These are phyloP conservation scores for Lepisosteus osseus DNA, from an alignment of 2,113 vertebrate species.

Conservation along the genomic window DNA sequence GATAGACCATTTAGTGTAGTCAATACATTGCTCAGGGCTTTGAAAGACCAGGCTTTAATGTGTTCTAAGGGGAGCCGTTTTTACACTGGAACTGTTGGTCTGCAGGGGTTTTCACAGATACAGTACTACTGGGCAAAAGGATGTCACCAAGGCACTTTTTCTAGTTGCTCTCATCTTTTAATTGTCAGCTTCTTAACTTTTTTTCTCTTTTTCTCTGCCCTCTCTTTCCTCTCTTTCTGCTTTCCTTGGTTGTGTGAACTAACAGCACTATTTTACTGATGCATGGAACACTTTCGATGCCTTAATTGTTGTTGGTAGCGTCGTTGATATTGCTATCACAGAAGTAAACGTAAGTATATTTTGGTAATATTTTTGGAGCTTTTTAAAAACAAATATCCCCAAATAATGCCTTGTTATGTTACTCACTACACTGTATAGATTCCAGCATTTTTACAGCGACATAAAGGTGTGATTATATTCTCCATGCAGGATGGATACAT, in stretches of 20 bases:
- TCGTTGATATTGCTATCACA: constrained; percentile 99
- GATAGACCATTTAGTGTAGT: too few relatives aligned
- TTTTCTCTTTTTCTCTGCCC: constrained; percentile 40
- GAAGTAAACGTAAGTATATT: constrained; percentile 97
- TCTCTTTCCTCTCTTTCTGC: constrained; percentile 46
- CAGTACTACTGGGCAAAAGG: not conserved
- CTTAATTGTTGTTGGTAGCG: constrained; percentile 99
- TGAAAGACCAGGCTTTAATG: too few relatives aligned
- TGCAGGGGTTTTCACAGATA: not conserved
- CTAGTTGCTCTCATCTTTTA: constrained; percentile 5
- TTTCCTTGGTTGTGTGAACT: constrained; percentile 75
- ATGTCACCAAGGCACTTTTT: not conserved
- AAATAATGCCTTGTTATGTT: too few relatives aligned
- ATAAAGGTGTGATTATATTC: too few relatives aligned
- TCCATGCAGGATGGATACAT: too few relatives aligned
- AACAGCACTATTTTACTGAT: constrained; percentile 99
- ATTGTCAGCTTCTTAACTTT: constrained; percentile 37
- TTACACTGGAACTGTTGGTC: too few relatives aligned
- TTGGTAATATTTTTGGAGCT: constrained; percentile 15
- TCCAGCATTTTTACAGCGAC: too few relatives aligned
- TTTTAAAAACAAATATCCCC: constrained; percentile 20
- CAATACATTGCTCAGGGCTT: too few relatives aligned
- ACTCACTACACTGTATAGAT: too few relatives aligned
- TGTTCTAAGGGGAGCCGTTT: too few relatives aligned
- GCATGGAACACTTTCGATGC: constrained; percentile 99